phyloP scores from a whole-genome alignment of 1,140 invertebrate species.

The Pseudomyrmex sp. region DNA sequence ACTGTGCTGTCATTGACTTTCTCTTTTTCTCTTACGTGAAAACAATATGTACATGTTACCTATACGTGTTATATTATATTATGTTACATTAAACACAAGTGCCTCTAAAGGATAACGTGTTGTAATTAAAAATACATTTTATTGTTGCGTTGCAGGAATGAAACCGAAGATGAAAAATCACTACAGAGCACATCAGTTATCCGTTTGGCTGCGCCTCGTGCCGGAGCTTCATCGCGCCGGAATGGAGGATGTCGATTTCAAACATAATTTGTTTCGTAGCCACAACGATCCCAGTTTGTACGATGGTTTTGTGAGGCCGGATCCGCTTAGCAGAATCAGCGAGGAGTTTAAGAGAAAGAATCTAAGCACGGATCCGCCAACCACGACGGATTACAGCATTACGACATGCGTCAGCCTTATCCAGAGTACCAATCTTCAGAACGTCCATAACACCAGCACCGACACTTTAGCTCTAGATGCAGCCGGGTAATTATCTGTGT shows the following conservation, averaged over 20 bases:
- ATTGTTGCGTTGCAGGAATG: constrained; percentile 88
- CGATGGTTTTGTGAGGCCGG: constrained; percentile 92
- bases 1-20: constrained; percentile 3
- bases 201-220: constrained; percentile 96
- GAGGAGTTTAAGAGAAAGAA: constrained; percentile 83
- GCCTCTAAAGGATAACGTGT: no score
- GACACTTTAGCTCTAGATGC: constrained; percentile 92
- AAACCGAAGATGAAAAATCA: constrained; percentile 97
- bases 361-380: constrained; percentile 86
- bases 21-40: no score
- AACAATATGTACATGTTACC: no score
- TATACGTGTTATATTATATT: no score
- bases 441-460: constrained; percentile 87
- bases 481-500: constrained; percentile 85
- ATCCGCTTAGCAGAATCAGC: constrained; percentile 89
- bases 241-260: constrained; percentile 93
- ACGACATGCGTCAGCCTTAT: constrained; percentile 86
- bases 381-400: constrained; percentile 84
- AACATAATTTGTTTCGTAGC: constrained; percentile 93
- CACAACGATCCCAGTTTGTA: constrained; percentile 93
- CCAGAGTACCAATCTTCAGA: constrained; percentile 85
- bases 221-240: constrained; percentile 96
- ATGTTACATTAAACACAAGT: no score
- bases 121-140: no score
- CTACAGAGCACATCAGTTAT: constrained; percentile 96